A percentile compares a stretch with the other conserved stretches of the same genome.
Evolutionary conservation across 2,888 invertebrate genomes (phyloP).

Genomic region (Pycnomerus fuliginosus): DNA sequence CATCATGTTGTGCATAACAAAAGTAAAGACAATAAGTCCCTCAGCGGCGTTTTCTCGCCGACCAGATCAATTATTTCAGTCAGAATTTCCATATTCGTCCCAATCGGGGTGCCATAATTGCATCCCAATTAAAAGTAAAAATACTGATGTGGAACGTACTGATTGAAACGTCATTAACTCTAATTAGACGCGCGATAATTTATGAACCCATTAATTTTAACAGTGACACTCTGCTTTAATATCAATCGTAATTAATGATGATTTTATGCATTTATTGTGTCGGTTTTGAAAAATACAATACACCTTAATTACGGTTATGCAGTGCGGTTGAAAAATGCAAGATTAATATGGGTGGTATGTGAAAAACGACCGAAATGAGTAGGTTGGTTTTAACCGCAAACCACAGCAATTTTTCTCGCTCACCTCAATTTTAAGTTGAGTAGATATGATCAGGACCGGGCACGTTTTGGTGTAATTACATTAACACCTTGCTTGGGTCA

Average conservation of each 20-base stretch:
- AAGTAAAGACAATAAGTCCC: too few species aligned
- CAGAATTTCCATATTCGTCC: constrained; percentile 12
- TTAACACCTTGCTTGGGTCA: constrained; percentile 20
- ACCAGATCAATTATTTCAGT: too few species aligned
- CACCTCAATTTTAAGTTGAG: constrained; percentile 18
- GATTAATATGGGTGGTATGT: constrained; percentile 15
- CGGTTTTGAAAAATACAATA: constrained; percentile 13
- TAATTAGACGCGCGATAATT: constrained; percentile 31
- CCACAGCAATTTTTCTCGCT: constrained; percentile 12
- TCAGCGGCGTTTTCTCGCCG: too few species aligned
- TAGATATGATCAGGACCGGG: constrained; percentile 17
- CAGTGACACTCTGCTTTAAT: constrained; percentile 28
- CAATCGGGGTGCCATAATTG: constrained; percentile 18
- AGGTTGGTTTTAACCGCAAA: constrained; percentile 10
- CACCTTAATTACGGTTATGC: constrained; percentile 5
- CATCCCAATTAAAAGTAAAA: constrained; percentile 18
- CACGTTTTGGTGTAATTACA: constrained; percentile 23
- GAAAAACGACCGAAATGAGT: constrained; percentile 14
- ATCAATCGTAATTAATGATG: constrained; percentile 29
- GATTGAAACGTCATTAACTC: constrained; percentile 33
- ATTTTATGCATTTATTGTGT: constrained; percentile 27
- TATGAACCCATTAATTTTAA: constrained; percentile 31
- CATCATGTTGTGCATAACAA: constrained; percentile 17
- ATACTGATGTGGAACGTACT: constrained; percentile 18
- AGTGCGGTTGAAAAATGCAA: constrained; percentile 3